A percentile compares a stretch with the other conserved stretches of the same genome.
Evolutionary conservation across 2,797 vertebrate species (phyloP).

Genomic region (Cottoperca gobio): DNA sequence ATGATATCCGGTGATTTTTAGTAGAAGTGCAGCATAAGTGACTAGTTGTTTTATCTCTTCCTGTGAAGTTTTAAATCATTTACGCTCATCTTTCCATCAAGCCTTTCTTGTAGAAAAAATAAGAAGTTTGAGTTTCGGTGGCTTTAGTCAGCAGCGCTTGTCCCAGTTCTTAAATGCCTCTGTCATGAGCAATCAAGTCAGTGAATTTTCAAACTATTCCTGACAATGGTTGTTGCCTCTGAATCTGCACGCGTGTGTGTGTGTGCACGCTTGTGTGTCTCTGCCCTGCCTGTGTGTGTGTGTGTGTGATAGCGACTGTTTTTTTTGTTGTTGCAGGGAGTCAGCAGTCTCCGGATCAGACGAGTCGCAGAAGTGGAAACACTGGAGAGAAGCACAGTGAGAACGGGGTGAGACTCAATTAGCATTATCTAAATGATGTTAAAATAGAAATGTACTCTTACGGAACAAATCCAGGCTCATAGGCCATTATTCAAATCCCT

Average conservation of each 20-base stretch:
- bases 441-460: not conserved
- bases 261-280: not conserved
- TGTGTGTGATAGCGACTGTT: conserved; percentile 33
- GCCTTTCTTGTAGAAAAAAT: conserved; percentile 23
- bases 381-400: conserved; percentile 84
- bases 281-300: conserved; percentile 5
- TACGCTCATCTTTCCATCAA: conserved; percentile 16
- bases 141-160: conserved; percentile 45
- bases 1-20: not conserved
- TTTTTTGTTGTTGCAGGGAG: conserved; percentile 82
- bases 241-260: not conserved
- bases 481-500: not conserved
- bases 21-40: conserved; percentile 8
- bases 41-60: not conserved
- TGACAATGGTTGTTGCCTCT: conserved; percentile 45
- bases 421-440: conserved; percentile 5
- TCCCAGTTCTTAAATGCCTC: conserved; percentile 49
- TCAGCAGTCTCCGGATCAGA: conserved; percentile 87
- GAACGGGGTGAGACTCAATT: conserved; percentile 82
- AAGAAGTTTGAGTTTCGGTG: conserved; percentile 18
- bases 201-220: conserved; percentile 45
- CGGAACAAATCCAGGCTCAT: not conserved
- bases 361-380: conserved; percentile 78
- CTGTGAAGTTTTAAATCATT: conserved; percentile 25
- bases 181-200: conserved; percentile 60